Evolutionary conservation across 2,888 invertebrate genomes (phyloP).

Genomic region (Thecophora atra): DNA sequence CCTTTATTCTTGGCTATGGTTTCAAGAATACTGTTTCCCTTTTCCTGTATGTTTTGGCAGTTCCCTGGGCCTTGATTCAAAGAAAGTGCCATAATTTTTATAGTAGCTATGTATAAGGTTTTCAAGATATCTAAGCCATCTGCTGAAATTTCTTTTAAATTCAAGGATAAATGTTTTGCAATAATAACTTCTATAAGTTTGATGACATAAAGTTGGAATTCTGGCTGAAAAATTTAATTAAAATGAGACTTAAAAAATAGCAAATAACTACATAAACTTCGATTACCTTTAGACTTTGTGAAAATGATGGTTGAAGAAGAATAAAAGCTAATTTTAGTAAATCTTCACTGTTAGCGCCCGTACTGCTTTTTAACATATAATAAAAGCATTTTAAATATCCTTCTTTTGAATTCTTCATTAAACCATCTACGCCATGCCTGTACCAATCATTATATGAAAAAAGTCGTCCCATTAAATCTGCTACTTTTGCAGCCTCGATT

Average conservation of each 20-base stretch:
- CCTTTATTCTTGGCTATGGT: constrained; percentile 47
- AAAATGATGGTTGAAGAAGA: constrained; percentile 53
- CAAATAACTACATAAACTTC: not conserved
- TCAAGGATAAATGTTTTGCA: constrained; percentile 44
- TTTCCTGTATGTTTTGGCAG: constrained; percentile 41
- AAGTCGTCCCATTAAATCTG: constrained; percentile 62
- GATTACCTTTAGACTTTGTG: constrained; percentile 53
- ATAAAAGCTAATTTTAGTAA: constrained; percentile 52
- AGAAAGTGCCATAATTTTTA: constrained; percentile 61
- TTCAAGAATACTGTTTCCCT: constrained; percentile 48
- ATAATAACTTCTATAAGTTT: constrained; percentile 53
- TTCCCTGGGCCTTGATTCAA: constrained; percentile 45
- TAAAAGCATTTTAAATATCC: constrained; percentile 62
- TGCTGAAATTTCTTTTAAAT: constrained; percentile 23
- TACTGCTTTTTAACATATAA: constrained; percentile 55
- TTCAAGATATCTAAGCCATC: constrained; percentile 43
- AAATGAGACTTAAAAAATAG: not conserved
- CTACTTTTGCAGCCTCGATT: constrained; percentile 59
- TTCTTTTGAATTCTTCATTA: constrained; percentile 56
- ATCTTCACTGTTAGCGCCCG: constrained; percentile 51
- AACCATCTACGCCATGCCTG: constrained; percentile 56
- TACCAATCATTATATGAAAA: constrained; percentile 61
- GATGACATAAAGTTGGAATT: constrained; percentile 57
- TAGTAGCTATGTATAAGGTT: constrained; percentile 54
- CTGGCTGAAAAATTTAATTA: constrained; percentile 43